phyloP scores from a whole-genome alignment of 2,113 vertebrate species.

The Phainopepla nitens region DNA sequence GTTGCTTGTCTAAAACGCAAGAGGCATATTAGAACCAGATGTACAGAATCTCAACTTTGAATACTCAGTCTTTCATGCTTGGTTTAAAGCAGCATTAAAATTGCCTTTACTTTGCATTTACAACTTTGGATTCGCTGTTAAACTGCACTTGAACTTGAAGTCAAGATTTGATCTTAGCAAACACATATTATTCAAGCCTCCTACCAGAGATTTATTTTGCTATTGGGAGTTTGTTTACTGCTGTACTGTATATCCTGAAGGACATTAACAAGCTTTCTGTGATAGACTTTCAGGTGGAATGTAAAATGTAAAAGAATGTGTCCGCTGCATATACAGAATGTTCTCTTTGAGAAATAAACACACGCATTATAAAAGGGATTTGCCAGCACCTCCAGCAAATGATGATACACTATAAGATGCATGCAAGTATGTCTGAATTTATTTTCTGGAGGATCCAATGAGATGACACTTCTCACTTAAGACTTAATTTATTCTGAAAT shows the following conservation, averaged over 20 bases:
- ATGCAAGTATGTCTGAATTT: neutral
- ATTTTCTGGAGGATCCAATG: neutral
- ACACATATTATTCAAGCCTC: constrained; percentile 42
- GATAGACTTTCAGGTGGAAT: constrained; percentile 67
- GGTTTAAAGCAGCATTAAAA: constrained; percentile 74
- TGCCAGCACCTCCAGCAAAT: neutral
- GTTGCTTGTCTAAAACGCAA: constrained; percentile 66
- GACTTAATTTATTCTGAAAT: constrained; percentile 40
- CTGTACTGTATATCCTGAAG: constrained; percentile 37
- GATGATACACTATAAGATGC: constrained; percentile 10
- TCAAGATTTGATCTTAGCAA: constrained; percentile 64
- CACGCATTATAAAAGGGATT: neutral
- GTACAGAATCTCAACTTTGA: constrained; percentile 72
- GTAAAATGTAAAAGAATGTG: constrained; percentile 55
- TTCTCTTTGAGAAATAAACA: constrained; percentile 6
- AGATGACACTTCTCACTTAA: constrained; percentile 17
- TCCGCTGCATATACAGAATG: neutral
- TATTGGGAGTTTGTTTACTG: constrained; percentile 65
- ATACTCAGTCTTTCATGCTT: constrained; percentile 75
- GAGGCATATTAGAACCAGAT: constrained; percentile 75
- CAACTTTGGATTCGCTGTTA: constrained; percentile 74
- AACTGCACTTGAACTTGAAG: constrained; percentile 77
- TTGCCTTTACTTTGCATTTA: constrained; percentile 77
- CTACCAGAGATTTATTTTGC: constrained; percentile 65
- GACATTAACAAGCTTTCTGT: constrained; percentile 61